Conservation (phyloP, 2,888 invertebrate species). For the Standfussiana lucernea region DNA sequence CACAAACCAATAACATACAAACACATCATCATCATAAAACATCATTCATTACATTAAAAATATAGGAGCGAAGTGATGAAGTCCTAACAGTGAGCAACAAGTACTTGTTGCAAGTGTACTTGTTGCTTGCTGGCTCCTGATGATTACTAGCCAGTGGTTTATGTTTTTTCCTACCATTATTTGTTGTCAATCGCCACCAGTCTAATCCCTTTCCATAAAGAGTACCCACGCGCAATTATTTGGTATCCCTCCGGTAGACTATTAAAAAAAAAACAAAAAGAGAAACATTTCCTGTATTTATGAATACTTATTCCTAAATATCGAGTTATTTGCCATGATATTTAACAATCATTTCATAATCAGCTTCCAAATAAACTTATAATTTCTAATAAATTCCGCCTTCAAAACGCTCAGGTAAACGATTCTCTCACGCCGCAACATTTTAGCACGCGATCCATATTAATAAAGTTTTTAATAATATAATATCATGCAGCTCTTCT, state of each 20-base stretch:
- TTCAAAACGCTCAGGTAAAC: slow-evolving; percentile 12
- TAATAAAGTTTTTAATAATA: slow-evolving; percentile 14
- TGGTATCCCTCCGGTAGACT: background rate
- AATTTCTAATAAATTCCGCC: slow-evolving; percentile 6
- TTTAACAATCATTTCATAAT: background rate
- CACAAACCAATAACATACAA: too few species aligned
- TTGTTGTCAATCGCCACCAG: background rate
- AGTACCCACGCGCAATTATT: background rate
- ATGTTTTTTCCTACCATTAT: background rate
- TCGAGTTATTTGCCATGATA: background rate
- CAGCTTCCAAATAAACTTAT: slow-evolving; percentile 6
- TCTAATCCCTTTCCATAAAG: background rate
- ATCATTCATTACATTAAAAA: too few species aligned
- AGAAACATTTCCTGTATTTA: background rate
- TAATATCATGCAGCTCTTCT: slow-evolving; percentile 11
- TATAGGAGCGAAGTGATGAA: too few species aligned
- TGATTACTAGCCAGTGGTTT: background rate
- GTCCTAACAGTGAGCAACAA: background rate
- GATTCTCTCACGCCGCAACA: slow-evolving; percentile 16
- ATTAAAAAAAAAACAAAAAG: background rate
- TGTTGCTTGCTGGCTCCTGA: slow-evolving; percentile 7
- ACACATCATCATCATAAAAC: too few species aligned
- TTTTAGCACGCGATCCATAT: slow-evolving; percentile 36
- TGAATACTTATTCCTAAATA: background rate
- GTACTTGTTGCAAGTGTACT: too few species aligned